Evolutionary conservation across 2,113 vertebrate genomes (phyloP), one percentile per base, ranked within the genome.

Genomic region (Callipepla squamata): DNA sequence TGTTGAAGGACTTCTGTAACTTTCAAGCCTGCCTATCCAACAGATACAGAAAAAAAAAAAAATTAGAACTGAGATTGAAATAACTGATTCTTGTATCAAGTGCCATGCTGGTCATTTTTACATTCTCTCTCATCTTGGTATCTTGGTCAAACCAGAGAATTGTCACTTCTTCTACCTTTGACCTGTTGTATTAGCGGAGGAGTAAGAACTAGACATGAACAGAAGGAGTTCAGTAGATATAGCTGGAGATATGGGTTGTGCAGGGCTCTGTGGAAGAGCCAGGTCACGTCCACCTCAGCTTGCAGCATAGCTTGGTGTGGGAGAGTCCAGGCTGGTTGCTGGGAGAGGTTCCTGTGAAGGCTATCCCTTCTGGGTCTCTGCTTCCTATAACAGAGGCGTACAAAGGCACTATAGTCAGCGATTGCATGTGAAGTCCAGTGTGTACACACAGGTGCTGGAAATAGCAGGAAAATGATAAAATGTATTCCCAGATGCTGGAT

Each of bases 271-370:
- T 67, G 17, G 59, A 67, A 62, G 45, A 61, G 45, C 21, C 25
- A 20, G 40, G 8, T 16, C 38, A 48, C 45, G 21, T 47, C 53
- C 11, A 5, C 38, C 30, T 32, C 1, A 1, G 22, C 1, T 0
- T 53, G 13, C 13, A 7, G 30, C 4, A 0, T 38, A 53, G 30
- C 26, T 45, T 55, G 34, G 14, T 42, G 32, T 55, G 40, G 42
- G 51, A 53, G 36, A 61, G 36, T 25, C 13, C 38, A 7, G 36
- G 21, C 6, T 59, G n/a, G 6, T 45, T 76, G 57, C 51, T 48
- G 34, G n/a, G 26, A 48, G 20, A 48, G 40, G 18, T 15, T 50
- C 42, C 61, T 44, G 19, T 30, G 47, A 42, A 53, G 42, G 19
- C 21, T 21, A 13, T 80, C 28, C 48, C 38, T 23, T 23, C 32